These are phyloP conservation scores for Pristionchus entomophagus DNA, from an alignment of 2,888 invertebrate genomes.

Conservation along the genomic window DNA sequence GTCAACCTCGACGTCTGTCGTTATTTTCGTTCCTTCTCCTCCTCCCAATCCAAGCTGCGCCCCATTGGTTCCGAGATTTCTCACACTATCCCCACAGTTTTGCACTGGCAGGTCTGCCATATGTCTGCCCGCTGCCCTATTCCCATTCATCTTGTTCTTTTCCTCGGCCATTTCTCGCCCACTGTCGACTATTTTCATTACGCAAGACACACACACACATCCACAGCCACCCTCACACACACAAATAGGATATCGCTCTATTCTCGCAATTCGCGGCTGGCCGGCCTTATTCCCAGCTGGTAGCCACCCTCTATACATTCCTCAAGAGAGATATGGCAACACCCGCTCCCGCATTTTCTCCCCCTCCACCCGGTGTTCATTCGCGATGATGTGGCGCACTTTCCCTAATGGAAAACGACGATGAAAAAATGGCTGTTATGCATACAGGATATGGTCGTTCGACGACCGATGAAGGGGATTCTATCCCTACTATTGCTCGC, in stretches of 20 bases:
- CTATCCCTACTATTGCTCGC: background rate
- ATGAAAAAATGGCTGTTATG: background rate
- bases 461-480: constrained; percentile 9
- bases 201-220: constrained; percentile 7
- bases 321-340: constrained; percentile 12
- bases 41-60: background rate
- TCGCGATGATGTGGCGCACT: background rate
- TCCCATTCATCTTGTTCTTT: background rate
- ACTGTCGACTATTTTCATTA: constrained; percentile 32
- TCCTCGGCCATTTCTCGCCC: constrained; percentile 15
- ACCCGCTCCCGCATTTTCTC: background rate
- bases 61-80: background rate
- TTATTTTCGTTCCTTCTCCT: constrained; percentile 2
- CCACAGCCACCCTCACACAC: background rate
- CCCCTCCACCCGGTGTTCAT: background rate
- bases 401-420: background rate
- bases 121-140: background rate
- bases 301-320: constrained; percentile 25
- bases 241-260: background rate
- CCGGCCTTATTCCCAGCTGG: background rate
- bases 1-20: constrained; percentile 39
- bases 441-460: constrained; percentile 1
- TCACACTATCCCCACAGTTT: background rate
- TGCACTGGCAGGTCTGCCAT: background rate
- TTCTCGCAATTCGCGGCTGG: background rate